Conservation (phyloP, 2,888 invertebrate genomes). For the Tenthredo amoena region DNA sequence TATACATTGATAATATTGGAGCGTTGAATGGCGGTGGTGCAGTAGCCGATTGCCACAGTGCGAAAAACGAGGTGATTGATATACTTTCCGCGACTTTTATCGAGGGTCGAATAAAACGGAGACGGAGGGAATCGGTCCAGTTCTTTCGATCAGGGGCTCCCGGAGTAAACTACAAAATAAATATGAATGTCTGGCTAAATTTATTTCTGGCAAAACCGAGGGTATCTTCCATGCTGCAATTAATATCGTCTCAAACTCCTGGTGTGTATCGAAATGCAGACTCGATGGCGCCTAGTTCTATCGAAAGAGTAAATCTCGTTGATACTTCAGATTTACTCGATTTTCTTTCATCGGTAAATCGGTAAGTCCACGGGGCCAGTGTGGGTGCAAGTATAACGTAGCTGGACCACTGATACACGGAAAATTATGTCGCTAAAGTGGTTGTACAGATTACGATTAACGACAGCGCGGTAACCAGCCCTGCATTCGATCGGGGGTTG, state of each 20-base stretch:
- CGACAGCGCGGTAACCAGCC: constrained; percentile 3
- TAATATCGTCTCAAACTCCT: constrained; percentile 84
- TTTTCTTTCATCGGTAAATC: no score
- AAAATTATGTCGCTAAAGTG: background rate
- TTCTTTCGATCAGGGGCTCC: background rate
- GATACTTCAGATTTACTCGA: background rate
- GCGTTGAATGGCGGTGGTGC: constrained; percentile 60
- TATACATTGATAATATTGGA: constrained; percentile 65
- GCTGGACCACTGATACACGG: constrained; percentile 81
- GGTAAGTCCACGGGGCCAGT: background rate
- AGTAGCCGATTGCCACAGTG: constrained; percentile 60
- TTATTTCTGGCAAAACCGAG: background rate
- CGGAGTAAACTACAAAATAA: background rate
- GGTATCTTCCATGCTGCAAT: constrained; percentile 91
- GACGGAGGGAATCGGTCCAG: background rate
- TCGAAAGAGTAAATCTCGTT: background rate
- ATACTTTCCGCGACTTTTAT: constrained; percentile 62
- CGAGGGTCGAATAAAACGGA: constrained; percentile 36
- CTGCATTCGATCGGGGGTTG: constrained; percentile 37
- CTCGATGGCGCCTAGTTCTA: background rate
- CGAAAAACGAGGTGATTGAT: constrained; percentile 62
- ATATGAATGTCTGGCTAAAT: constrained; percentile 13
- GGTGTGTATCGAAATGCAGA: background rate
- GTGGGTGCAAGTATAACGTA: constrained; percentile 65
- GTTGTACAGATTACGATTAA: constrained; percentile 39